Evolutionary conservation across 2,113 vertebrate genomes (phyloP).

Genomic region (Oncorhynchus kisutch): DNA sequence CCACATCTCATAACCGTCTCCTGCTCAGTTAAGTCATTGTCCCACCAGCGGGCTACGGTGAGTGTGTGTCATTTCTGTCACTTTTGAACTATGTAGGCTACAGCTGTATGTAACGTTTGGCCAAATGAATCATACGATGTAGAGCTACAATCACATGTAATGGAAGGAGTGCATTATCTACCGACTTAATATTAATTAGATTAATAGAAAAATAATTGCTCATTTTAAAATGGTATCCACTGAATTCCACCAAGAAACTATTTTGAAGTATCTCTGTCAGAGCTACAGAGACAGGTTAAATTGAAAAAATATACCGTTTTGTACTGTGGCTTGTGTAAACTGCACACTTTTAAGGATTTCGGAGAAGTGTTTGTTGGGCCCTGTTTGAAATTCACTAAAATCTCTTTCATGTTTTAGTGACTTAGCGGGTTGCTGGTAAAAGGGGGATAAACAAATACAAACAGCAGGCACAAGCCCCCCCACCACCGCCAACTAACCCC

Average conservation of each 20-base stretch:
- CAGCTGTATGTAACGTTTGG: not conserved
- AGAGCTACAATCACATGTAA: not conserved
- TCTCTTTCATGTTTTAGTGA: constrained; percentile 13
- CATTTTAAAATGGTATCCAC: not conserved
- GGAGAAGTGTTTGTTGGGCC: not conserved
- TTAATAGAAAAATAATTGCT: not conserved
- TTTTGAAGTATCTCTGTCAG: too few species aligned
- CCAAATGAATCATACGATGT: not conserved
- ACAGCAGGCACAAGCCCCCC: constrained; percentile 3
- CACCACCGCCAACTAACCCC: not conserved
- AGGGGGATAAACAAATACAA: not conserved
- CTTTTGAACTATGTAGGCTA: not conserved
- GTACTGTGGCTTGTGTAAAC: not conserved
- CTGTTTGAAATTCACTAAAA: not conserved
- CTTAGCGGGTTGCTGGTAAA: not conserved
- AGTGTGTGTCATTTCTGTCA: not conserved
- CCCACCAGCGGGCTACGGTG: not conserved
- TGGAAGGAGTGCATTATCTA: not conserved
- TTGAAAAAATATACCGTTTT: too few species aligned
- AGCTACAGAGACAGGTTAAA: too few species aligned
- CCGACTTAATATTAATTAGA: not conserved
- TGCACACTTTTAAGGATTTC: not conserved
- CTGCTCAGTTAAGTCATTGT: constrained; percentile 1
- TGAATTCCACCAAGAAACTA: not conserved
- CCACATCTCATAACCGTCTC: not conserved